These are phyloP conservation scores for Agriotes lineatus DNA, from an alignment of 2,888 invertebrate species.

Conservation along the genomic window DNA sequence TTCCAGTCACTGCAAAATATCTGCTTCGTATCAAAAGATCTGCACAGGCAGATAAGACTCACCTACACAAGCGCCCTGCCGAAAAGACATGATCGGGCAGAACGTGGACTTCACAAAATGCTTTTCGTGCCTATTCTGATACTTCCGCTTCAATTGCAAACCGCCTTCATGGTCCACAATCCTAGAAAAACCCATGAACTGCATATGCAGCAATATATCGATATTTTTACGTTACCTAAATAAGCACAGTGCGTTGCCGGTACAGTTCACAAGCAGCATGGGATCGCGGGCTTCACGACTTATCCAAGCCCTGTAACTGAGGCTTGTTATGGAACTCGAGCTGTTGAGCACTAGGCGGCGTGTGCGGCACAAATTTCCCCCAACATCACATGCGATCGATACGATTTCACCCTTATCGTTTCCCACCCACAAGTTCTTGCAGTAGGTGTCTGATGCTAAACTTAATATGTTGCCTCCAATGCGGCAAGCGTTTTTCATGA, in stretches of 20 bases:
- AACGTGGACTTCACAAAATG: slow-evolving; percentile 80
- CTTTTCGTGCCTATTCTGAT: slow-evolving; percentile 73
- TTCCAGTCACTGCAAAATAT: slow-evolving; percentile 74
- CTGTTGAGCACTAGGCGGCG: slow-evolving; percentile 56
- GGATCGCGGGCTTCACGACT: slow-evolving; percentile 77
- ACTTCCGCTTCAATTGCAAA: slow-evolving; percentile 75
- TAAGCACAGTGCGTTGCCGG: slow-evolving; percentile 80
- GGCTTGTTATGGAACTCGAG: slow-evolving; percentile 73
- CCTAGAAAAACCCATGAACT: too few species aligned
- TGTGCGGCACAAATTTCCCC: slow-evolving; percentile 58
- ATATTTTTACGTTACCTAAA: slow-evolving; percentile 67
- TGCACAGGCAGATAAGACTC: slow-evolving; percentile 47
- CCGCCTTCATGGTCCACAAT: slow-evolving; percentile 77
- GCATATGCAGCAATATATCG: too few species aligned
- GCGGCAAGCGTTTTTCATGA: slow-evolving; percentile 74
- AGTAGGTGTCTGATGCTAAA: slow-evolving; percentile 82
- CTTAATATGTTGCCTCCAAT: slow-evolving; percentile 75
- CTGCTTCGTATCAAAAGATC: slow-evolving; percentile 13
- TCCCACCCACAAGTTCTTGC: slow-evolving; percentile 85
- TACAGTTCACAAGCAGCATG: slow-evolving; percentile 82
- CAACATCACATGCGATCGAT: slow-evolving; percentile 60
- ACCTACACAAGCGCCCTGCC: slow-evolving; percentile 84
- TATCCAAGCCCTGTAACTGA: slow-evolving; percentile 86
- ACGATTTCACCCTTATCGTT: slow-evolving; percentile 74
- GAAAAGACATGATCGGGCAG: slow-evolving; percentile 88